phyloP scores from a whole-genome alignment of 2,797 vertebrate species.

The Leptoclinus maculatus region DNA sequence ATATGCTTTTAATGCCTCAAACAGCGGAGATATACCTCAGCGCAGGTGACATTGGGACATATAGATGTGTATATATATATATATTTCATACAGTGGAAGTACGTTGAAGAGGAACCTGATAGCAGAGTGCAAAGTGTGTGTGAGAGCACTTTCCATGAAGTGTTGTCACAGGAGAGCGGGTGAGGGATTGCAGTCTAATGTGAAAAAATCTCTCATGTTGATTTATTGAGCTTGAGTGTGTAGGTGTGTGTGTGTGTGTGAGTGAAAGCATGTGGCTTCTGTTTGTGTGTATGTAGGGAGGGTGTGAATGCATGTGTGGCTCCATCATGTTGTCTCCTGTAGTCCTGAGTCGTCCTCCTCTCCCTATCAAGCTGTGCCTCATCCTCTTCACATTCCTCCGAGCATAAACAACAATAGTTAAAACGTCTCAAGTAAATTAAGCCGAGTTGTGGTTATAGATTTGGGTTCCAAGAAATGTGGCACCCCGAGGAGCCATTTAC shows the following conservation, averaged over 20 bases:
- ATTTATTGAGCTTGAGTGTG: slow-evolving; percentile 42
- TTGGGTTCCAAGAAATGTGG: slow-evolving; percentile 40
- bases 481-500: slow-evolving; percentile 46
- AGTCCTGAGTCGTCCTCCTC: not conserved
- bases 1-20: slow-evolving; percentile 63
- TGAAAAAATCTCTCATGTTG: slow-evolving; percentile 61
- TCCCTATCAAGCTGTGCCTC: slow-evolving; percentile 21
- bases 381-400: slow-evolving; percentile 24
- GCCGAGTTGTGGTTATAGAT: slow-evolving; percentile 60
- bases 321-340: not conserved
- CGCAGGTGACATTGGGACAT: slow-evolving; percentile 4
- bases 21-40: not conserved
- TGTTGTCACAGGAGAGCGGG: slow-evolving; percentile 56
- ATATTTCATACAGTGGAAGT: slow-evolving; percentile 30
- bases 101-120: slow-evolving; percentile 56
- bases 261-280: not conserved
- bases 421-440: slow-evolving; percentile 56
- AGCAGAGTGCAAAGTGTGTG: slow-evolving; percentile 54
- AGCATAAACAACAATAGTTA: slow-evolving; percentile 52
- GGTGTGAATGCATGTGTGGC: not conserved
- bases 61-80: slow-evolving; percentile 6
- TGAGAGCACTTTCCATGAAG: slow-evolving; percentile 65
- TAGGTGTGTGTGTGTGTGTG: not conserved
- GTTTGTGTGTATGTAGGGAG: not conserved
- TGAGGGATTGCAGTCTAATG: slow-evolving; percentile 51